Evolutionary conservation across 2,888 invertebrate species (phyloP).

Genomic region (Mythimna albipuncta): DNA sequence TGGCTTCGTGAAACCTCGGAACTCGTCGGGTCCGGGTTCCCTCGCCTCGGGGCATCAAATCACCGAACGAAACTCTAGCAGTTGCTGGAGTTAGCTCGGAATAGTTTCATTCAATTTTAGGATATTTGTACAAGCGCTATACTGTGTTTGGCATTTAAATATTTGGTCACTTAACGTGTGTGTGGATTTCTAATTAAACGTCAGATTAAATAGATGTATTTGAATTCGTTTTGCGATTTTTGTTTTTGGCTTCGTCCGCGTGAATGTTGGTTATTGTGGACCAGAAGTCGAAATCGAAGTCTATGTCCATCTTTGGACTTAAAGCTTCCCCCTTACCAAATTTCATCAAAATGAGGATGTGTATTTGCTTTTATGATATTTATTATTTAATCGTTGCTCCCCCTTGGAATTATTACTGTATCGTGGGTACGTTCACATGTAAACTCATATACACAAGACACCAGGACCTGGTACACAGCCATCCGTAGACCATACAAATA

Average conservation of each 20-base stretch:
- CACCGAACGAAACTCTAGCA: conserved; percentile 51
- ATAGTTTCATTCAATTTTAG: conserved; percentile 64
- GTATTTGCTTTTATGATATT: too few species aligned
- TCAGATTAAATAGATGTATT: conserved; percentile 9
- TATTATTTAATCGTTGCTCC: too few species aligned
- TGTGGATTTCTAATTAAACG: conserved; percentile 46
- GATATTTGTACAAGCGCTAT: conserved; percentile 55
- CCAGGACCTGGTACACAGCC: too few species aligned
- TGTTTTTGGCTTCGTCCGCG: neutral
- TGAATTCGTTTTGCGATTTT: neutral
- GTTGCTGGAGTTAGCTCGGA: conserved; percentile 32
- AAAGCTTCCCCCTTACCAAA: too few species aligned
- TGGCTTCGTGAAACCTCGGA: conserved; percentile 46
- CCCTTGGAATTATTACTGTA: too few species aligned
- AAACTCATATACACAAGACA: too few species aligned
- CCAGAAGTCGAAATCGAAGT: too few species aligned
- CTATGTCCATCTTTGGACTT: too few species aligned
- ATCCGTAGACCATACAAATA: too few species aligned
- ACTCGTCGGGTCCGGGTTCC: conserved; percentile 17
- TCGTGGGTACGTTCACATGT: too few species aligned
- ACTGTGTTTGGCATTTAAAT: conserved; percentile 60
- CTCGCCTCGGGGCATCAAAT: conserved; percentile 56
- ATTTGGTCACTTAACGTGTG: conserved; percentile 56
- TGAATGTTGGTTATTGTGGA: too few species aligned
- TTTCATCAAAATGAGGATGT: too few species aligned